These are phyloP conservation scores for Solea solea DNA, from an alignment of 2,113 vertebrate species.

Conservation along the genomic window DNA sequence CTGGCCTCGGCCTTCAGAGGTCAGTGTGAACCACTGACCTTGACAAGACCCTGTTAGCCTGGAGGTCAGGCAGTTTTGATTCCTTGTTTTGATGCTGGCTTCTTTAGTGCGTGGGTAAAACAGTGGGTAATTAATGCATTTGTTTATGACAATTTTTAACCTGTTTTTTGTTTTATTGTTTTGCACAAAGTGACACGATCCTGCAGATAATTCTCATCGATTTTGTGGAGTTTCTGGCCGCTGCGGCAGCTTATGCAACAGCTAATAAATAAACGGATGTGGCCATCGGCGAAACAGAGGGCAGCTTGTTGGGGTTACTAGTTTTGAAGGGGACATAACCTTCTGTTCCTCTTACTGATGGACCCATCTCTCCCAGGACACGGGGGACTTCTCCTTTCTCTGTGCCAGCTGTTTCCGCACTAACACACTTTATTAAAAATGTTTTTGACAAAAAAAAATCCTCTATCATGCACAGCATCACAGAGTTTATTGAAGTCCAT, in stretches of 20 bases:
- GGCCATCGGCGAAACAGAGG: conserved; percentile 22
- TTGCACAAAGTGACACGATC: background rate
- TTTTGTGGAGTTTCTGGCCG: too few relatives aligned
- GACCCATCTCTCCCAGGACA: conserved; percentile 71
- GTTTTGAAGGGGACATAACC: conserved; percentile 56
- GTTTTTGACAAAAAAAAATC: background rate
- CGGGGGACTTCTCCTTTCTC: conserved; percentile 80
- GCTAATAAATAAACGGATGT: background rate
- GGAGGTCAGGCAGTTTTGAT: conserved; percentile 63
- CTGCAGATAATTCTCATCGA: too few relatives aligned
- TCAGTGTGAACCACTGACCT: conserved; percentile 71
- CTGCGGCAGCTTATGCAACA: conserved; percentile 14
- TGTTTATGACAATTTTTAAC: background rate
- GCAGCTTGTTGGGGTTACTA: conserved; percentile 39
- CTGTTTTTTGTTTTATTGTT: background rate
- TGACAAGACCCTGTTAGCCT: conserved; percentile 21
- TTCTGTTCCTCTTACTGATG: conserved; percentile 78
- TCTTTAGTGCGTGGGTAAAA: background rate
- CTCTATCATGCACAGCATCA: conserved; percentile 12
- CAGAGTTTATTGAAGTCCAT: background rate
- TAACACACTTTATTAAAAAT: conserved; percentile 43
- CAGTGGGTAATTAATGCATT: background rate
- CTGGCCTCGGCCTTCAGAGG: conserved; percentile 51
- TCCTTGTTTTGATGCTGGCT: conserved; percentile 54
- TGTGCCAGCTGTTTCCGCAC: conserved; percentile 79